These are phyloP conservation scores for Autographa gamma DNA, from an alignment of 2,888 invertebrate species.

Conservation along the genomic window DNA sequence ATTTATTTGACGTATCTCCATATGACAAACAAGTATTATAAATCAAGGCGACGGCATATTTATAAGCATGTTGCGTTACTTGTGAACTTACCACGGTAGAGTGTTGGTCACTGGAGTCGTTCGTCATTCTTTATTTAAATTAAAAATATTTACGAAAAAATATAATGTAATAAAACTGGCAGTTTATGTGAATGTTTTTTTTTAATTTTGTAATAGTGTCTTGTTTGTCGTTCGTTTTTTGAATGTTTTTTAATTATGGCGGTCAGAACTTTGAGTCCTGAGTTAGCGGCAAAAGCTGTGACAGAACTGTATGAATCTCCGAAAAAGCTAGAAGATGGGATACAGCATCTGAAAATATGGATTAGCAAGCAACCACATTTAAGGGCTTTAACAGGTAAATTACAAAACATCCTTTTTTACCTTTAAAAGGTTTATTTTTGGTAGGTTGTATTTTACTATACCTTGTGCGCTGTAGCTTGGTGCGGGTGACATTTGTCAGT, in stretches of 20 bases:
- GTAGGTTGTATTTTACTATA: too few relatives aligned
- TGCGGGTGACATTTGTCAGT: too few relatives aligned
- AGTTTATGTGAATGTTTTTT: constrained; percentile 7
- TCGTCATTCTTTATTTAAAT: constrained; percentile 2
- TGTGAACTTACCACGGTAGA: background rate
- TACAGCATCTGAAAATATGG: constrained; percentile 87
- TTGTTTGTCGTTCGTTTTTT: background rate
- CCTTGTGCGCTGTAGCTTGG: too few relatives aligned
- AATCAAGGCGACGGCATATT: background rate
- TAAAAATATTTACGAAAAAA: background rate
- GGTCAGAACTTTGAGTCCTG: constrained; percentile 67
- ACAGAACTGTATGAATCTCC: constrained; percentile 87
- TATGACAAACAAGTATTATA: background rate
- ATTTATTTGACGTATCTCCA: background rate
- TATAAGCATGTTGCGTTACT: background rate
- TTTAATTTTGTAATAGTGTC: constrained; percentile 13
- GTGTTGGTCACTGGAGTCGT: background rate
- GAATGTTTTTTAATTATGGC: constrained; percentile 57
- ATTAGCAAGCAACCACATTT: constrained; percentile 87
- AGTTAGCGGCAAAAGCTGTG: constrained; percentile 77
- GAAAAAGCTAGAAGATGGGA: constrained; percentile 78
- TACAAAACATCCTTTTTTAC: too few relatives aligned
- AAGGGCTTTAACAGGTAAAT: constrained; percentile 73
- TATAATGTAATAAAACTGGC: too few relatives aligned
- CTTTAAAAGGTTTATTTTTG: too few relatives aligned